Evolutionary conservation across 2,797 vertebrate genomes (phyloP), one percentile per base, ranked within the genome.

Genomic region (Hydrocynus forskahlii): DNA sequence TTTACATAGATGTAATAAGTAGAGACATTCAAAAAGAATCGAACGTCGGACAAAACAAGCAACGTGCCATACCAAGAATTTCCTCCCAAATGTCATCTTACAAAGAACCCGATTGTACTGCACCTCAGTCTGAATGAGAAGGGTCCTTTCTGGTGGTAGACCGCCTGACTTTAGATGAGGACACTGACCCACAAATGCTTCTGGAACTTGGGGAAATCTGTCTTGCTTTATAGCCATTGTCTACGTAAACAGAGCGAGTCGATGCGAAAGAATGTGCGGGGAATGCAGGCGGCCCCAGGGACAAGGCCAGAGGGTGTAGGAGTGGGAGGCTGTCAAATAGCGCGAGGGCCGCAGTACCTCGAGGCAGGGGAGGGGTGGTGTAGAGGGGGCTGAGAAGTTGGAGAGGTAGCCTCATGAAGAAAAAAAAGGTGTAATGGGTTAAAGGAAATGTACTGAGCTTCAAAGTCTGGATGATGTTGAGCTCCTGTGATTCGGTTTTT

Each of bases 211-310:
- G 25, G 60, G 21, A 76, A 62, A 62, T 64, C 55, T 35, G 67
- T 35, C 25, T 2, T 63, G 55, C 60, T 43, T 80, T 76, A 71
- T 71, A 55, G 66, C 60, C n/a, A 80, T 87, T 83, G 90, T 91
- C 89, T 89, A 85, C 87, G 92, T 95, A 94, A 95, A 95, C 92
- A 93, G 52, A 84, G 82, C 84, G 83, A 90, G 90, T 95, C 92
- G 94, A 87, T 17, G 81, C 84, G 75, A 85, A 92, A 91, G 93
- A 95, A 95, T 94, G 92, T 84, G 82, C 35, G 21, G 87, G 89
- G 92, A 89, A 91, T 89, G 90, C 4, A 84, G 85, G 74, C 74
- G 88, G 89, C 89, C 91, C 88, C 79, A 73, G 84, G 89, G 92
- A 91, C 84, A 80, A 85, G 85, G 89, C 87, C 83, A 89, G 76